Base-by-base conservation (phyloP, 2,113 vertebrate species). In the Corynorhinus townsendii region DNA sequence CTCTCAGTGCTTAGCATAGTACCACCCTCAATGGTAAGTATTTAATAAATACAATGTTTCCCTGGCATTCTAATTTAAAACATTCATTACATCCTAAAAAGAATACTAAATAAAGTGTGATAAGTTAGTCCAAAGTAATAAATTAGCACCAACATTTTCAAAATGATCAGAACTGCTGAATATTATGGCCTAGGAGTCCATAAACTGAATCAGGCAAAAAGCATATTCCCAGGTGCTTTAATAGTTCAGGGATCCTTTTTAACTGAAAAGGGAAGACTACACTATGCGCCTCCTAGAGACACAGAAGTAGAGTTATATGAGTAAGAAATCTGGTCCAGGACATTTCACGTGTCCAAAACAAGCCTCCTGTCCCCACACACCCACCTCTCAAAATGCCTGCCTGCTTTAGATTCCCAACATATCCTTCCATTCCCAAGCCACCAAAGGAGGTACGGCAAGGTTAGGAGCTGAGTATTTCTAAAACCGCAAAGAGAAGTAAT, bases 41-140 rank as follows among this genome's bases (percentile, higher is more conserved):
- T 40, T 93, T 69, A 85, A 76, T 82, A 95, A 90, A 72, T 64
- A 12, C 38, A 69, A 54, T 15, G n/a, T 52, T 86, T 86, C 38
- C n/a, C 33, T 85, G 35, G 38, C 52, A 90, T 77, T 93, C 77
- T 88, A 85, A 35, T 45, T 79, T 52, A 89, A 86, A 93, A 71
- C 6, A 88, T 24, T 45, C 11, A 83, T 66, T 66, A 56, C 7
- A 40, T 86, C 19, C 14, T 45, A 35, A 81, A 68, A 38, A 87
- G 33, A 66, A 82, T 30, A 94, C 11, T n/a, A 80, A 89, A 64
- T 26, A 85, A 94, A 93, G 62, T 64, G 62, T 64, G 62, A 64
- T 64, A 15, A 64, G 28, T 64, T 33, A 64, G 28, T 64, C 26
- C n/a, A 69, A 69, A 69, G 49, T 66, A 88, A 90, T 71, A 93